phyloP scores from a whole-genome alignment of 2,797 vertebrate genomes.

The Meriones psammophilus region DNA sequence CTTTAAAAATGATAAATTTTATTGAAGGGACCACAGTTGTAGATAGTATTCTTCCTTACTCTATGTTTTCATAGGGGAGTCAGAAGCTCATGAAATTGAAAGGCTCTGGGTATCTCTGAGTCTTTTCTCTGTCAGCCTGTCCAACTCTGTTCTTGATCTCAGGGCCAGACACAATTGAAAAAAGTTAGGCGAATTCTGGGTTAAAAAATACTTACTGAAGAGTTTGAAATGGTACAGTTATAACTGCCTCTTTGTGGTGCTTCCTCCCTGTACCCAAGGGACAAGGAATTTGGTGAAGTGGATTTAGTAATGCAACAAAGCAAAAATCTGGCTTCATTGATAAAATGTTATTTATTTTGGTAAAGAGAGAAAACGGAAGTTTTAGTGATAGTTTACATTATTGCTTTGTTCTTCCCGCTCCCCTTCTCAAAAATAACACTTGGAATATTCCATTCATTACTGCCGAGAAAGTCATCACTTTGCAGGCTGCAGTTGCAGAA shows the following conservation, averaged over 20 bases:
- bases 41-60: slow-evolving; percentile 6
- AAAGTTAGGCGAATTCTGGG: slow-evolving; percentile 63
- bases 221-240: slow-evolving; percentile 75
- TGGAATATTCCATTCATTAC: slow-evolving; percentile 91
- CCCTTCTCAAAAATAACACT: slow-evolving; percentile 86
- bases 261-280: background rate
- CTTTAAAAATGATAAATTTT: slow-evolving; percentile 25
- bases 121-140: background rate
- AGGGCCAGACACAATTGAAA: slow-evolving; percentile 24
- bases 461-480: slow-evolving; percentile 89
- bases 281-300: background rate
- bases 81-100: slow-evolving; percentile 25
- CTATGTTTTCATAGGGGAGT: background rate
- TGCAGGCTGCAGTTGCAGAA: slow-evolving; percentile 88
- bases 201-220: slow-evolving; percentile 53
- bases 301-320: slow-evolving; percentile 46
- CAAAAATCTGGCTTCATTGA: slow-evolving; percentile 63
- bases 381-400: slow-evolving; percentile 66
- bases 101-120: background rate
- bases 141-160: slow-evolving; percentile 46
- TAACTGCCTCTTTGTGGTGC: slow-evolving; percentile 55
- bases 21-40: slow-evolving; percentile 46
- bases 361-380: slow-evolving; percentile 62
- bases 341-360: slow-evolving; percentile 56
- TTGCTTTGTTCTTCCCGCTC: slow-evolving; percentile 81